These are phyloP conservation scores for Dipodomys spectabilis DNA, from an alignment of 2,113 vertebrate genomes.

Conservation along the genomic window DNA sequence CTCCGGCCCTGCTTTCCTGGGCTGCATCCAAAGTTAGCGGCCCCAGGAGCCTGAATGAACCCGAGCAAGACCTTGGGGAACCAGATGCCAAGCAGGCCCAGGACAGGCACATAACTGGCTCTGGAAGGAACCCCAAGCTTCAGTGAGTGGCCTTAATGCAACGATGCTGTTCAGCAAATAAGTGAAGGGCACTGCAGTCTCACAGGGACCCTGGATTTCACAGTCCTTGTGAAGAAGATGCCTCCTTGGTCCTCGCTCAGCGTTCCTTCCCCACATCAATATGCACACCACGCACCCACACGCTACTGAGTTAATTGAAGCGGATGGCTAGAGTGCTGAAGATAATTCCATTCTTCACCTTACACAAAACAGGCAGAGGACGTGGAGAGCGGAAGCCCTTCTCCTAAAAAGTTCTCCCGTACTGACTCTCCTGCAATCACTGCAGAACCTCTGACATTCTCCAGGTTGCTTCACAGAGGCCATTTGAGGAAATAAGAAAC, in stretches of 20 bases:
- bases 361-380: background rate
- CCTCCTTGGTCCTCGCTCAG: background rate
- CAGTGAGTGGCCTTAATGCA: background rate
- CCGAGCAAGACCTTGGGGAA: too few relatives aligned
- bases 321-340: background rate
- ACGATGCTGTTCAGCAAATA: background rate
- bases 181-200: background rate
- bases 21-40: background rate
- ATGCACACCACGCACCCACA: fast-evolving
- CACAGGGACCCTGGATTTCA: too few relatives aligned
- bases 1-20: background rate
- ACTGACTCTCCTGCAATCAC: background rate
- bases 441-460: background rate
- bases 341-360: background rate
- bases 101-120: background rate
- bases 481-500: constrained; percentile 35
- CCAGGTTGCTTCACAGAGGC: background rate
- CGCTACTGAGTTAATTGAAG: background rate
- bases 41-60: too few relatives aligned
- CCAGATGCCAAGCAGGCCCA: background rate
- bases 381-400: background rate
- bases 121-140: background rate
- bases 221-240: background rate
- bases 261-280: background rate
- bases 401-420: background rate